These are phyloP conservation scores for Eupsittula cactorum DNA, from an alignment of 2,113 vertebrate genomes.

Conservation along the genomic window DNA sequence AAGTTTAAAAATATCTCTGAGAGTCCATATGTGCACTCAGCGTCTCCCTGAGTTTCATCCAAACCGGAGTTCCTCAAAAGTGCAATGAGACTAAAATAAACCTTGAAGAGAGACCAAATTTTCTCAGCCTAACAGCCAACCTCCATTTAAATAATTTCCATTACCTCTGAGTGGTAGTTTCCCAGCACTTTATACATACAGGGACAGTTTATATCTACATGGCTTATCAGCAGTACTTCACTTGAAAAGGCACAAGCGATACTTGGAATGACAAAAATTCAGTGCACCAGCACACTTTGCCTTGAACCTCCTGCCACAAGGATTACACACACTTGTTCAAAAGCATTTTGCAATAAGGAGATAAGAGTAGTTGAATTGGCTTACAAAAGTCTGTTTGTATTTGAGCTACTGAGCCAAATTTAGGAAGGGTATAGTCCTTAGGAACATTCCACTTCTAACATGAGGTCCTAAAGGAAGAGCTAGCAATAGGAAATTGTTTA, in stretches of 20 bases:
- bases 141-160: neutral
- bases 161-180: neutral
- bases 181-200: neutral
- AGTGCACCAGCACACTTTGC: neutral
- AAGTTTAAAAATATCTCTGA: constrained; percentile 2
- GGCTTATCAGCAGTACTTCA: constrained; percentile 16
- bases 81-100: neutral
- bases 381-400: neutral
- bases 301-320: neutral
- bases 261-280: constrained; percentile 56
- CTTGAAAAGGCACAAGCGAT: constrained; percentile 35
- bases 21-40: neutral
- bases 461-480: neutral
- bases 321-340: neutral
- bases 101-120: neutral
- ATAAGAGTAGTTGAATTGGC: neutral
- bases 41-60: neutral
- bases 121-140: neutral
- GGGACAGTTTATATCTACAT: neutral
- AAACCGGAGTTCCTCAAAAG: neutral
- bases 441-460: neutral
- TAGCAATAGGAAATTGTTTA: neutral
- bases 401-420: neutral
- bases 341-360: neutral
- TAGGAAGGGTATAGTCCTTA: neutral